Evolutionary conservation across 1,140 invertebrate species (phyloP).

Genomic region (Pseudobourletiella spinata): DNA sequence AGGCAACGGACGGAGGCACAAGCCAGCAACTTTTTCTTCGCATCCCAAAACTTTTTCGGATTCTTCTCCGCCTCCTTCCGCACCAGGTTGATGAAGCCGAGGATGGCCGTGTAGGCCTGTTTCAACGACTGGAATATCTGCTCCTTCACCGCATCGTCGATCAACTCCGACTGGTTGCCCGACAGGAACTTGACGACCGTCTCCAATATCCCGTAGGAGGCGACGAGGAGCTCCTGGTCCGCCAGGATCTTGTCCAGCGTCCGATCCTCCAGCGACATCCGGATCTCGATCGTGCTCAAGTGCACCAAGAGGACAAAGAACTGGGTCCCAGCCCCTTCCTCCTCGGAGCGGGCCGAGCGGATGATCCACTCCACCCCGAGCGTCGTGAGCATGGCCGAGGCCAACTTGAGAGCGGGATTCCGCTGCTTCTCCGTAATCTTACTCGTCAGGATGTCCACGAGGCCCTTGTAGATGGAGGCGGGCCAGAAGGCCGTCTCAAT

Average conservation of each 20-base stretch:
- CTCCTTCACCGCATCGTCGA: slow-evolving; percentile 82
- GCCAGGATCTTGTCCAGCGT: slow-evolving; percentile 61
- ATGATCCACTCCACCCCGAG: slow-evolving; percentile 77
- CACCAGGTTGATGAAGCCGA: slow-evolving; percentile 61
- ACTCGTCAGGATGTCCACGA: slow-evolving; percentile 70
- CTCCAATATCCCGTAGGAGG: slow-evolving; percentile 77
- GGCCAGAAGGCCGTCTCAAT: slow-evolving; percentile 65
- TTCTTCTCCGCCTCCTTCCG: slow-evolving; percentile 32
- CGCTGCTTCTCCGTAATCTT: slow-evolving; percentile 78
- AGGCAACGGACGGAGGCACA: slow-evolving; percentile 73
- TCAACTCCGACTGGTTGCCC: slow-evolving; percentile 60
- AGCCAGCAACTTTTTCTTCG: slow-evolving; percentile 55
- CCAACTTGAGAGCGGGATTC: slow-evolving; percentile 73
- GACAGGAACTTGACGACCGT: slow-evolving; percentile 68
- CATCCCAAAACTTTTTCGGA: slow-evolving; percentile 35
- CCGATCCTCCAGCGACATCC: slow-evolving; percentile 83
- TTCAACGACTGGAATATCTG: slow-evolving; percentile 81
- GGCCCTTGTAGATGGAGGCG: slow-evolving; percentile 62
- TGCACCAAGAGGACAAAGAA: slow-evolving; percentile 77
- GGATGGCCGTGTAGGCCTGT: slow-evolving; percentile 73
- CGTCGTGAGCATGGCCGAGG: slow-evolving; percentile 65
- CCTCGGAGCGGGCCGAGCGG: slow-evolving; percentile 57
- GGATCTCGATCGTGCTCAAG: slow-evolving; percentile 77
- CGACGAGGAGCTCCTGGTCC: slow-evolving; percentile 63
- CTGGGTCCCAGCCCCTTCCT: slow-evolving; percentile 55